A percentile compares a stretch with the other conserved stretches of the same genome.
phyloP scores from a whole-genome alignment of 2,888 invertebrate genomes.

The Lycophotia porphyrea region DNA sequence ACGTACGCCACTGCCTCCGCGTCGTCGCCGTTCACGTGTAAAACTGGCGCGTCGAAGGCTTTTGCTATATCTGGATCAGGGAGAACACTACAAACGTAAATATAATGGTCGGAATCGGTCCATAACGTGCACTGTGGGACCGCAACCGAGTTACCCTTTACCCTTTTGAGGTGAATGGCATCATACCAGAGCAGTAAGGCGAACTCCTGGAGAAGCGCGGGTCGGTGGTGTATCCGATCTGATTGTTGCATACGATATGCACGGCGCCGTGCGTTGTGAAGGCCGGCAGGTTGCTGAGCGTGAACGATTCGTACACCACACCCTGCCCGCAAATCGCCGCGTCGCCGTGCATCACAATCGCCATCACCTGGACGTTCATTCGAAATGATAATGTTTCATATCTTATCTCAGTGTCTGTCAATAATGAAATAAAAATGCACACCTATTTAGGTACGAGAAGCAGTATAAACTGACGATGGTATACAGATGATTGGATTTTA shows the following conservation, averaged over 20 bases:
- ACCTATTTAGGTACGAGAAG: background rate
- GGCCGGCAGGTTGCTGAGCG: constrained; percentile 90
- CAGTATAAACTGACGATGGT: background rate
- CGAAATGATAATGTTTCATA: background rate
- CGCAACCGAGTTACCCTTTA: background rate
- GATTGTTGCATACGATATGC: constrained; percentile 93
- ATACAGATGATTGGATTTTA: background rate
- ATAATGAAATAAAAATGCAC: background rate
- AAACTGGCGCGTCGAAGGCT: constrained; percentile 97
- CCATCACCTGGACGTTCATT: constrained; percentile 87
- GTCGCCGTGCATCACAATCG: constrained; percentile 92
- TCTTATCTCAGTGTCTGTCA: background rate
- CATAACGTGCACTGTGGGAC: background rate
- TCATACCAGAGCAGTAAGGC: constrained; percentile 94
- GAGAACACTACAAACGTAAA: background rate
- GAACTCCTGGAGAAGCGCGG: constrained; percentile 96
- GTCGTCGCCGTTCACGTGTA: constrained; percentile 98
- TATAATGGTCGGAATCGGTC: too few relatives aligned
- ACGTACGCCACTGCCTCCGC: constrained; percentile 97
- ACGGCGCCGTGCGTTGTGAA: constrained; percentile 92
- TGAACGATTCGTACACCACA: constrained; percentile 92
- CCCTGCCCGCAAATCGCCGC: constrained; percentile 93
- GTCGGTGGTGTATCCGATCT: constrained; percentile 98
- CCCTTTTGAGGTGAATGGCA: too few relatives aligned
- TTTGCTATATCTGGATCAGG: constrained; percentile 93